Percentiles rank a stretch among this genome's conserved stretches.
Conservation (phyloP, 2,113 vertebrate species). For the Callopanchax toddi region DNA sequence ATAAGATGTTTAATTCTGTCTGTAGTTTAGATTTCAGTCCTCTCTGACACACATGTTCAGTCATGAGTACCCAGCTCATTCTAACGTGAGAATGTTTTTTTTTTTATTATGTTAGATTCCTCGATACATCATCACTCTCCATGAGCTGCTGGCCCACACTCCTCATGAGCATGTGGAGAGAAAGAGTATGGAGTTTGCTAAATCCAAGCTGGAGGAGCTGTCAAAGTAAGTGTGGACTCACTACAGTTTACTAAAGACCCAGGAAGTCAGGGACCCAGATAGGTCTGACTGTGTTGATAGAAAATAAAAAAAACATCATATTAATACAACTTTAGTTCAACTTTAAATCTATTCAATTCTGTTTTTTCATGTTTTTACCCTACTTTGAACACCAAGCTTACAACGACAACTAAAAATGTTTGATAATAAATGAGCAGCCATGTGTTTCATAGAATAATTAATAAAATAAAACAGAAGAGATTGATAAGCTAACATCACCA, state of each 20-base stretch:
- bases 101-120: slow-evolving; percentile 85
- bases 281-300: not conserved
- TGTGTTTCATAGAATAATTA: too few relatives aligned
- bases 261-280: not conserved
- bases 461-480: too few relatives aligned
- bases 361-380: too few relatives aligned
- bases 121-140: slow-evolving; percentile 96
- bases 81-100: not conserved
- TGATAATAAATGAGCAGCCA: too few relatives aligned
- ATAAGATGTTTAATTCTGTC: too few relatives aligned
- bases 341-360: too few relatives aligned
- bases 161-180: slow-evolving; percentile 96
- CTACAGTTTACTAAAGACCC: not conserved
- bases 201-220: slow-evolving; percentile 96
- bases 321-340: too few relatives aligned
- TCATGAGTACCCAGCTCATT: not conserved
- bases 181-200: slow-evolving; percentile 97
- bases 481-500: too few relatives aligned
- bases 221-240: slow-evolving; percentile 73
- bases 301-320: not conserved
- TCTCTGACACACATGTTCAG: too few relatives aligned
- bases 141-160: slow-evolving; percentile 97
- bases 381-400: too few relatives aligned
- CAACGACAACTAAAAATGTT: too few relatives aligned
- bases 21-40: too few relatives aligned